Conservation (phyloP, 2,888 invertebrate genomes). For the Dicyrtomina minuta region DNA sequence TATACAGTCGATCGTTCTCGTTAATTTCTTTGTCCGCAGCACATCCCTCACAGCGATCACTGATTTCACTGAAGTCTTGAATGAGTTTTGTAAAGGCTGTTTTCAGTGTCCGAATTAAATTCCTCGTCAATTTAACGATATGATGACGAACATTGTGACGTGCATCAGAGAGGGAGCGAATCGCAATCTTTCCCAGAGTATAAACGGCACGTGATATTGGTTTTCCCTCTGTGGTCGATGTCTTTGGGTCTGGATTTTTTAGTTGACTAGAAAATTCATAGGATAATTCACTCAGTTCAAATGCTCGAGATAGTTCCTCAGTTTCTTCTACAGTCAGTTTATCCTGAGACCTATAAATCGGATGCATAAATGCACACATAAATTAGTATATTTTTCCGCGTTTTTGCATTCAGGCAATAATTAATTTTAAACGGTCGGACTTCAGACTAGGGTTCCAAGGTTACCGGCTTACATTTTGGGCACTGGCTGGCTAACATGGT, state of each 20-base stretch:
- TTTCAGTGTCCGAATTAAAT: constrained; percentile 6
- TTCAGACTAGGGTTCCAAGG: too few relatives aligned
- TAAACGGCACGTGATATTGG: neutral
- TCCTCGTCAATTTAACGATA: constrained; percentile 11
- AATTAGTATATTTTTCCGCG: too few relatives aligned
- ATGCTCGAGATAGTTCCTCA: constrained; percentile 13
- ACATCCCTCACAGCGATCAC: neutral
- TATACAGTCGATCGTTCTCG: constrained; percentile 15
- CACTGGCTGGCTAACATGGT: too few relatives aligned
- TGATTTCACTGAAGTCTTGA: neutral
- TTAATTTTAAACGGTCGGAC: too few relatives aligned
- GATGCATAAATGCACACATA: too few relatives aligned
- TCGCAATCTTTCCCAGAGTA: neutral
- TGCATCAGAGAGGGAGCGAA: neutral
- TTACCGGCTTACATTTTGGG: too few relatives aligned
- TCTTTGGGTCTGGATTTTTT: neutral
- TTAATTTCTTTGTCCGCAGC: neutral
- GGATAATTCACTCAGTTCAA: constrained; percentile 2
- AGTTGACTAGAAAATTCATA: neutral
- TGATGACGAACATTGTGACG: neutral
- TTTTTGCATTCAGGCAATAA: too few relatives aligned
- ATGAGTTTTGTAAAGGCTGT: constrained; percentile 11
- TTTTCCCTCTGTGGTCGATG: neutral
- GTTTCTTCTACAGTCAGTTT: constrained; percentile 8
- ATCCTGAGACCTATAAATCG: neutral